Evolutionary conservation across 2,797 vertebrate species (phyloP), one percentile per base, ranked within the genome.

Genomic region (Crypturellus tataupa): DNA sequence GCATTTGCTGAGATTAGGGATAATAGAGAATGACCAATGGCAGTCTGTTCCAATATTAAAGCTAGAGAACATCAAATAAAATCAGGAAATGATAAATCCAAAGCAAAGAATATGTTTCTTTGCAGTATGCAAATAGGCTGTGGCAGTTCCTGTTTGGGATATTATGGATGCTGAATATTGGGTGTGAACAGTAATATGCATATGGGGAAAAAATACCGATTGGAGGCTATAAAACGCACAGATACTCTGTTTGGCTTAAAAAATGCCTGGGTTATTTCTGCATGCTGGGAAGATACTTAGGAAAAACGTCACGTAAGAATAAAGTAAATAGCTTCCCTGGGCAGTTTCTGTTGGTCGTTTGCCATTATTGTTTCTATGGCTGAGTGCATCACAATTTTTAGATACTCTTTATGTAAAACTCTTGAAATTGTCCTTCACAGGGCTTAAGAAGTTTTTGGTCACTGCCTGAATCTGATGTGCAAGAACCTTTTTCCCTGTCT

Each of bases 401-500:
- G 55, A 56, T 56, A n/a, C 31, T n/a, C 55, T n/a, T 56, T n/a
- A 55, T 55, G 39, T 25, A 24, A 42, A 29, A 44, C 4, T 42
- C 46, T 5, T 31, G 8, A n/a, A 79, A 79, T 39, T 7, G 31
- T 6, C 47, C 23, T 68, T 53, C 40, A 20, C 14, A 40, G 25
- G 17, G 11, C 35, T 44, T 51, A 68, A 44, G 62, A 9, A 0
- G 0, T 67, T 71, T 77, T 62, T 35, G 10, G n/a, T 90, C 10
- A 3, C 33, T 79, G 40, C 10, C 37, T 8, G 31, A 78, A 39
- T 46, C 62, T 76, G 51, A 12, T 0, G 0, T 25, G 42, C 12
- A 21, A 76, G 39, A 29, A 79, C 24, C 2, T 17, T 88, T 49
- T 49, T 49, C 63, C 23, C 35, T 9, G 35, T 42, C 33, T 65